Evolutionary conservation across 2,113 vertebrate genomes (phyloP), one percentile per base, ranked within the genome.

Genomic region (Canis aureus): DNA sequence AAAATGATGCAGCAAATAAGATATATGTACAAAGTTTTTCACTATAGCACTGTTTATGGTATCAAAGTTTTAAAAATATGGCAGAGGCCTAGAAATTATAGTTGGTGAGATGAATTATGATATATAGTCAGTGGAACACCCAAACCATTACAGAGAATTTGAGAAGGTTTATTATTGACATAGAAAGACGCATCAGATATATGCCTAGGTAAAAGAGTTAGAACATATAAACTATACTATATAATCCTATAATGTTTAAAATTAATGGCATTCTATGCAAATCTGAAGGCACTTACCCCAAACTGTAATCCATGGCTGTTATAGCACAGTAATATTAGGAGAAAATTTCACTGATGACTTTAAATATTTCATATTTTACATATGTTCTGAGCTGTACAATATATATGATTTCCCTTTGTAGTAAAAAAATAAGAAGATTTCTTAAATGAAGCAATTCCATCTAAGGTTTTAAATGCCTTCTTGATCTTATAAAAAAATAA

Each of bases 401-500:
- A 87, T 29, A 38, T 88, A 71, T 32, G 9, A 87, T 60, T 91
- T 95, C 17, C 19, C 82, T 89, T 73, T 91, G 3, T 49, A 91
- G n/a, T 96, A 2, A 71, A 97, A 96, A 96, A 27, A 27, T 81
- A 95, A 74, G 25, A 51, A 74, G 89, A 66, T 89, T 73, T 91
- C 43, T 88, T 66, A 74, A 97, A 78, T 67, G 12, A 95, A 53
- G 55, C 23, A 95, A 81, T 79, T 66, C 20, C 17, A 57, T 73
- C 55, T 78, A 15, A 59, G 15, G 32, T 82, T 93, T 95, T 81
- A 96, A 97, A 97, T 80, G 57, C 17, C 53, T 81, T 27, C 27
- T 66, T 43, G 49, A 76, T 85, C 74, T 90, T 94, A 43, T 43
- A 86, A 49, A 79, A 91, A 96, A 96, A 51, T 67, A 91, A 96